Evolutionary conservation across 1,140 invertebrate genomes (phyloP).

Genomic region (Mya arenaria): DNA sequence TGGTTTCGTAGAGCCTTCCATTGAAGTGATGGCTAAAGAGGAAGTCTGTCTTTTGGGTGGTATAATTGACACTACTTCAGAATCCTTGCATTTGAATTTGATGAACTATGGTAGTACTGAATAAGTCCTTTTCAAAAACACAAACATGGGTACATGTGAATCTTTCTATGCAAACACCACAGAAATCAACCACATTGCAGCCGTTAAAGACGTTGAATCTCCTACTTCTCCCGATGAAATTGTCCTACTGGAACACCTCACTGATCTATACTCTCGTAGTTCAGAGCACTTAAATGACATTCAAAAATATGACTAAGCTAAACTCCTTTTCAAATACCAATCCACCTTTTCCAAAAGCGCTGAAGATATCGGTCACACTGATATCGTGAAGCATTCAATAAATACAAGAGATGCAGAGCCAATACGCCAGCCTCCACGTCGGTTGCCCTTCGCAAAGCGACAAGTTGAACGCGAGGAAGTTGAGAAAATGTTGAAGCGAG

Average conservation of each 20-base stretch:
- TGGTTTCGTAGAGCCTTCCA: too few relatives aligned
- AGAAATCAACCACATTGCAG: too few relatives aligned
- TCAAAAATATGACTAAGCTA: not conserved
- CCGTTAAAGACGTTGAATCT: too few relatives aligned
- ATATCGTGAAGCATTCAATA: conserved; percentile 32
- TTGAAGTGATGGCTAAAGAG: too few relatives aligned
- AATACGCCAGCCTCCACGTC: conserved; percentile 19
- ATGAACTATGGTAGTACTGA: too few relatives aligned
- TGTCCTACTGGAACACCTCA: conserved; percentile 10
- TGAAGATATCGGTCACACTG: conserved; percentile 18
- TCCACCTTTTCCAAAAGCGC: not conserved
- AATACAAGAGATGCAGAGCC: conserved; percentile 15
- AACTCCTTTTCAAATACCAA: not conserved
- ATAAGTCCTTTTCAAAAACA: too few relatives aligned
- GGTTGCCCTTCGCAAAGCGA: conserved; percentile 10
- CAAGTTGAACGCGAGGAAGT: conserved; percentile 24
- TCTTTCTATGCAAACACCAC: too few relatives aligned
- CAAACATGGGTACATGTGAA: too few relatives aligned
- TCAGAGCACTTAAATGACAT: not conserved
- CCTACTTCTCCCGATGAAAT: too few relatives aligned
- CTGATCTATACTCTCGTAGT: not conserved
- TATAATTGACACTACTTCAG: too few relatives aligned
- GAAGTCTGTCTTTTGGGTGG: too few relatives aligned
- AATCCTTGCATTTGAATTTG: too few relatives aligned
- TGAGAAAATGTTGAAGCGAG: conserved; percentile 33